Conservation (phyloP, 2,797 vertebrate species). For the Chelidonichthys spinosus region DNA sequence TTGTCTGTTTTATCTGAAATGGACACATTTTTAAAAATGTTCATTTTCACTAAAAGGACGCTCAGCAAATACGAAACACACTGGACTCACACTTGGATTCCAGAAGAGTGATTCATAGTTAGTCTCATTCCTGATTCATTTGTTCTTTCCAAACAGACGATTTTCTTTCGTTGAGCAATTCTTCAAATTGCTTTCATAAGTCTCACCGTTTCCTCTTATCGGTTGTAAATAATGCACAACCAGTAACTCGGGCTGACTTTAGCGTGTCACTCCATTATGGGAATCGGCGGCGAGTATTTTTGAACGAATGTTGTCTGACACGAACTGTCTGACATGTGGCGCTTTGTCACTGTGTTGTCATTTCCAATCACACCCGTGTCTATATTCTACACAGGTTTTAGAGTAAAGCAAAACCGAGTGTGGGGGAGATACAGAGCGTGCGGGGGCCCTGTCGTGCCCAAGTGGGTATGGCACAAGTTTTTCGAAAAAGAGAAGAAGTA, state of each 20-base stretch:
- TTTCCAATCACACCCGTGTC: constrained; percentile 56
- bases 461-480: constrained; percentile 16
- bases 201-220: not conserved
- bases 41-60: constrained; percentile 2
- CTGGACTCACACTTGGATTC: constrained; percentile 37
- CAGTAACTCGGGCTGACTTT: not conserved
- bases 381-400: constrained; percentile 38
- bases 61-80: not conserved
- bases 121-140: constrained; percentile 32
- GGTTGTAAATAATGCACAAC: not conserved
- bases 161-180: constrained; percentile 12
- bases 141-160: constrained; percentile 24
- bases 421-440: not conserved
- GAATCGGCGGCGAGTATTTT: constrained; percentile 34
- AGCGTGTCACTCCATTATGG: constrained; percentile 26
- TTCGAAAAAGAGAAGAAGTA: constrained; percentile 6
- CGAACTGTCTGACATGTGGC: constrained; percentile 1
- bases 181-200: constrained; percentile 2
- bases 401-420: constrained; percentile 39
- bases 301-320: constrained; percentile 5
- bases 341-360: constrained; percentile 13
- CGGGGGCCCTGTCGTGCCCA: not conserved
- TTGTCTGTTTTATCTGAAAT: constrained; percentile 47
- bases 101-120: constrained; percentile 44
- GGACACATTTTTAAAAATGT: constrained; percentile 22